A percentile compares a stretch with the other conserved stretches of the same genome.
Conservation (phyloP, 2,113 vertebrate species). For the Gymnocephalus cernua region DNA sequence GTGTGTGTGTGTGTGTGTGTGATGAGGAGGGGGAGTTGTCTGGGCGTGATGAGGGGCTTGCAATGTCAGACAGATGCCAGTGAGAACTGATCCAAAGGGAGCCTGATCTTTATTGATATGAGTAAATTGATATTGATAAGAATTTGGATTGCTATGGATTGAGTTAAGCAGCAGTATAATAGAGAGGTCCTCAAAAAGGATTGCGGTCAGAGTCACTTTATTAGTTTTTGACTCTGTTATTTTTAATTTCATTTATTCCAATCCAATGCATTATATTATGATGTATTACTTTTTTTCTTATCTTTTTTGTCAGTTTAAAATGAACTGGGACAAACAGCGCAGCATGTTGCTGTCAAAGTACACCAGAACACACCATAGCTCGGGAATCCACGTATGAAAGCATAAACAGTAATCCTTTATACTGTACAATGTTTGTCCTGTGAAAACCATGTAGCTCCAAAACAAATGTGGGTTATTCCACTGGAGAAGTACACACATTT, state of each 20-base stretch:
- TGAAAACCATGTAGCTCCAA: neutral
- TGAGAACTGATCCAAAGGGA: slow-evolving; percentile 88
- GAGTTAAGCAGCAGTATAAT: slow-evolving; percentile 87
- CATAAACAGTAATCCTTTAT: neutral
- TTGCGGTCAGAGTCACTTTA: slow-evolving; percentile 80
- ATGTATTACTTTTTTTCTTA: neutral
- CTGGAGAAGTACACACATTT: neutral
- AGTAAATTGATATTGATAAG: slow-evolving; percentile 99
- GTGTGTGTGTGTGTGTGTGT: slow-evolving; percentile 53
- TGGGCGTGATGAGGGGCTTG: slow-evolving; percentile 81
- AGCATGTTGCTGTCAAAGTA: neutral
- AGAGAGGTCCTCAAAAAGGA: slow-evolving; percentile 83
- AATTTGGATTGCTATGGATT: slow-evolving; percentile 91
- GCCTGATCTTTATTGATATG: slow-evolving; percentile 95
- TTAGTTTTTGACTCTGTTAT: slow-evolving; percentile 61
- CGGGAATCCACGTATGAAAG: neutral
- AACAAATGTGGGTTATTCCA: neutral
- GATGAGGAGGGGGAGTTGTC: slow-evolving; percentile 64
- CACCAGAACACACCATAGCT: neutral
- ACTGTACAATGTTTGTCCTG: neutral
- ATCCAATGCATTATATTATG: slow-evolving; percentile 9
- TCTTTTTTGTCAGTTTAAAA: slow-evolving; percentile 10
- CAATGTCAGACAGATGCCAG: slow-evolving; percentile 83
- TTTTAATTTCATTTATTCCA: slow-evolving; percentile 42
- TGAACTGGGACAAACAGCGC: neutral